These are phyloP conservation scores for Danionella cerebrum DNA, from an alignment of 2,113 vertebrate genomes.

Conservation along the genomic window DNA sequence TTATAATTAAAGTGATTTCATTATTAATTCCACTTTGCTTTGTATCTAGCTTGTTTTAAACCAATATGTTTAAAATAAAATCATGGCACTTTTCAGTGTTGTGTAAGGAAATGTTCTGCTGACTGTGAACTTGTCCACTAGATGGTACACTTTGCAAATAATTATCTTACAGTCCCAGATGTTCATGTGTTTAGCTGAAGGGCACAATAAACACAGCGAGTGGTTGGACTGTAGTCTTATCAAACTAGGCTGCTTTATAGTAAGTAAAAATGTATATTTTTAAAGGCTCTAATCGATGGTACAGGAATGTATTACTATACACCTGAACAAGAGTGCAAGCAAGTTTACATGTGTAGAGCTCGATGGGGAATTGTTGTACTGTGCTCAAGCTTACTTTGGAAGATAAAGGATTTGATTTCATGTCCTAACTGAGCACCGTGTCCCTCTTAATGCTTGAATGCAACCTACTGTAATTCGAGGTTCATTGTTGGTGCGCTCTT, in stretches of 20 bases:
- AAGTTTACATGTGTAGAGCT: not conserved
- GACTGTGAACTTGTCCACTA: conserved; percentile 22
- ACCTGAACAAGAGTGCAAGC: not conserved
- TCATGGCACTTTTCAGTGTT: not conserved
- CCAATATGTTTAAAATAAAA: too few relatives aligned
- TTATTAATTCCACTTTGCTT: too few relatives aligned
- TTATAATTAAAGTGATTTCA: too few relatives aligned
- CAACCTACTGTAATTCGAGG: not conserved
- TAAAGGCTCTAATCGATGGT: not conserved
- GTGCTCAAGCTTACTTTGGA: not conserved
- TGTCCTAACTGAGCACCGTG: not conserved
- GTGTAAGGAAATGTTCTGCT: not conserved
- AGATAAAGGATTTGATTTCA: not conserved
- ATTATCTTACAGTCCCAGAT: not conserved
- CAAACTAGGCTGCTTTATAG: too few relatives aligned
- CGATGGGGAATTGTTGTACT: not conserved
- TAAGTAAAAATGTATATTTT: not conserved
- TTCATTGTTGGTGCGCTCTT: not conserved
- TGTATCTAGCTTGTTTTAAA: too few relatives aligned
- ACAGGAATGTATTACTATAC: not conserved
- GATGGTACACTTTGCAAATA: conserved; percentile 24
- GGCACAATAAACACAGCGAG: not conserved
- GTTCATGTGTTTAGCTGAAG: conserved; percentile 13
- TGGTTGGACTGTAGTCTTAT: not conserved
- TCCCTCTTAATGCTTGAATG: conserved; percentile 2